phyloP scores from a whole-genome alignment of 2,888 invertebrate species.

The Phanerotoma sp. region DNA sequence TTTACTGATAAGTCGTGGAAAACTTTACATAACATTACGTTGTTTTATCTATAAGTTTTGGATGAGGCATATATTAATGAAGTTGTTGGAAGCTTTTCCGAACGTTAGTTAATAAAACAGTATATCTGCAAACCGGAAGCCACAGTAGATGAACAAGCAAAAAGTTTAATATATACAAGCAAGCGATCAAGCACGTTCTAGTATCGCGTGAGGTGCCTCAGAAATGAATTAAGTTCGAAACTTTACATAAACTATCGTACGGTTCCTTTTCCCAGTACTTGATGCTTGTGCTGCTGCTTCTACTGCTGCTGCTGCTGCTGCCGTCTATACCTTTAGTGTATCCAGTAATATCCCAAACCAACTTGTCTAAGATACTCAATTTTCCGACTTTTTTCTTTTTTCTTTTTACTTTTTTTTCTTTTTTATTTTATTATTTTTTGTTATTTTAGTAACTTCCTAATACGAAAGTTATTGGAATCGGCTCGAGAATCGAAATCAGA shows the following conservation, averaged over 20 bases:
- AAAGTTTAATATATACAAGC: constrained; percentile 34
- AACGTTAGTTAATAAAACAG: constrained; percentile 39
- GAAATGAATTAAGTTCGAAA: constrained; percentile 52
- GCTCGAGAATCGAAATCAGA: no score
- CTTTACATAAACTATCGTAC: constrained; percentile 34
- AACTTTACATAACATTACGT: not conserved
- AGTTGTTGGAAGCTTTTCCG: constrained; percentile 30
- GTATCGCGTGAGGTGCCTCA: constrained; percentile 47
- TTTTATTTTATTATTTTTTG: no score
- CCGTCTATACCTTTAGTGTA: no score
- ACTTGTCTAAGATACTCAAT: no score
- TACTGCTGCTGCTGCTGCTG: no score
- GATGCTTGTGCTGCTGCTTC: no score
- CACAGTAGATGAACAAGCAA: constrained; percentile 29
- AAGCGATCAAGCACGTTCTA: constrained; percentile 44
- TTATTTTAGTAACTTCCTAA: no score
- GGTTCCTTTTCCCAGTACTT: no score
- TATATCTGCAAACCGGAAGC: constrained; percentile 31
- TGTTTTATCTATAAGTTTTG: not conserved
- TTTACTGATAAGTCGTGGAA: not conserved
- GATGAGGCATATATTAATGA: constrained; percentile 16
- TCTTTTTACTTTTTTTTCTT: no score
- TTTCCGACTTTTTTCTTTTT: no score
- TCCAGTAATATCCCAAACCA: no score
- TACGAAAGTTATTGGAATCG: no score